Evolutionary conservation across 1,140 invertebrate genomes (phyloP), one percentile per base, ranked within the genome.

Genomic region (Vanessa atalanta): DNA sequence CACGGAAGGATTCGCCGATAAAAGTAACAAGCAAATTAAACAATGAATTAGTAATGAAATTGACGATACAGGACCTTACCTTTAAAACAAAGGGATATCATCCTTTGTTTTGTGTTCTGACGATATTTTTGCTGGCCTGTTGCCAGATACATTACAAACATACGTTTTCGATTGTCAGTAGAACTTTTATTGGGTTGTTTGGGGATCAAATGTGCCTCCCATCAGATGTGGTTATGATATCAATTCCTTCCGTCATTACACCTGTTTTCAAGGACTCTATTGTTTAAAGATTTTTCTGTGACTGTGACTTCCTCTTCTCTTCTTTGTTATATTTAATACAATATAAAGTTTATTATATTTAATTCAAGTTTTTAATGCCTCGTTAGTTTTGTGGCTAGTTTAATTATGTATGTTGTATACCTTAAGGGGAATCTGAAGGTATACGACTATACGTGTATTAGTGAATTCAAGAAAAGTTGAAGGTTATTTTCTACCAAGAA

Each of bases 141-240:
- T 16, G 57, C 69, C 69, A 70, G 51, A 64, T 7, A 47, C 60
- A 23, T 43, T 61, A 70, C 11, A 51, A 50, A 9, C 26, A 48
- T 53, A 65, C 64, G 16, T 20, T 48, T 65, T 70, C 23, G 57
- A 64, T 70, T 70, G 69, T 70, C 69, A 55, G 47, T 51, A n/a
- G 53, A 47, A 70, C 57, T 70, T 70, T 70, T 70, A 70, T 70
- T 70, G 60, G 26, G 37, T 47, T 63, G 43, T 65, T 65, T 47
- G 20, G 0, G 64, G 43, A 65, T 70, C 60, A 51, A 37, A 51
- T 53, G 60, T 50, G 20, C 47, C 60, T 70, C 23, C 47, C 69
- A 50, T 70, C 69, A 16, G 50, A 50, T 31, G 55, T 60, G 55
- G 55, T 64, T n/a, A 26, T 20, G 5, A 50, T 60, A 47, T 63